These are phyloP conservation scores for Leptinotarsa texana DNA, from an alignment of 1,140 invertebrate species.

Conservation along the genomic window DNA sequence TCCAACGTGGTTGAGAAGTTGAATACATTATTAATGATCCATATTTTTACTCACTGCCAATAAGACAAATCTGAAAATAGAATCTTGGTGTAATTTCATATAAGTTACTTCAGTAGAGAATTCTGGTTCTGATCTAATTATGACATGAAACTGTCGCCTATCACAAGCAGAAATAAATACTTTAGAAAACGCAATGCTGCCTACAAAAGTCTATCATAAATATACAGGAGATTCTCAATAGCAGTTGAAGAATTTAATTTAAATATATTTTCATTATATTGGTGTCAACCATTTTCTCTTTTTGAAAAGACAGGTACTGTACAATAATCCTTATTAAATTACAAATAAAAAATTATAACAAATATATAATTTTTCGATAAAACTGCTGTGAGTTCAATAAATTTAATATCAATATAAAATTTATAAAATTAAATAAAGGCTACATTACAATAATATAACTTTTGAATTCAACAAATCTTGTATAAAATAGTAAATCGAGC, in stretches of 20 bases:
- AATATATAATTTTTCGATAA: constrained; percentile 21
- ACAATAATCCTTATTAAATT: constrained; percentile 25
- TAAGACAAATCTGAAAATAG: too few species aligned
- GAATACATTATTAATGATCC: too few species aligned
- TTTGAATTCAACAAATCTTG: constrained; percentile 12
- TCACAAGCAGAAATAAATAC: constrained; percentile 11
- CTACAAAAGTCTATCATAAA: constrained; percentile 11
- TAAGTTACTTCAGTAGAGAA: too few species aligned
- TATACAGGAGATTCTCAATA: constrained; percentile 15
- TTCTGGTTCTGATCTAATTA: too few species aligned
- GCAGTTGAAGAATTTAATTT: constrained; percentile 7
- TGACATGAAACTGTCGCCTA: too few species aligned
- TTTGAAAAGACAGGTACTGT: constrained; percentile 26
- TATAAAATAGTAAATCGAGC: neutral
- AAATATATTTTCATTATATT: constrained; percentile 8
- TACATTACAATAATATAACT: constrained; percentile 25
- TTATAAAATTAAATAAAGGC: constrained; percentile 30
- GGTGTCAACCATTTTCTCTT: constrained; percentile 13
- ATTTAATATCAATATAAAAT: constrained; percentile 29
- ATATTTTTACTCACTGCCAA: too few species aligned
- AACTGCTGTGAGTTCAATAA: constrained; percentile 19
- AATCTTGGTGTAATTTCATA: too few species aligned
- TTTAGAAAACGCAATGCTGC: constrained; percentile 20
- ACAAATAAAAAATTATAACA: constrained; percentile 26
- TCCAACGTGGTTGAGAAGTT: too few species aligned